Evolutionary conservation across 2,797 vertebrate species (phyloP).

Genomic region (Paratrypauchen microcephalus): DNA sequence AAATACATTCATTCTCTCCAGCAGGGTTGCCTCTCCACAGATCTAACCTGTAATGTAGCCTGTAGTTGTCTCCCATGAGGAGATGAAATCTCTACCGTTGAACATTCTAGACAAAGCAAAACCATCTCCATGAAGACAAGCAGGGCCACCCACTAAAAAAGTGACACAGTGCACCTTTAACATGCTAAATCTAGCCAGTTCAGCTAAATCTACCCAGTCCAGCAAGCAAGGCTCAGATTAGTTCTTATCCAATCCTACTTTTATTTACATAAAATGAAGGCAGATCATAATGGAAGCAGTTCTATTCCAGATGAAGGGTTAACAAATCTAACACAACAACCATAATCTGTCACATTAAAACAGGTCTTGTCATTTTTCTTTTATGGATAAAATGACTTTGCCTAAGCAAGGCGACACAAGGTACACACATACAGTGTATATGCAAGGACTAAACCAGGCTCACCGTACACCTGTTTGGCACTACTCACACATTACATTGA

Average conservation of each 20-base stretch:
- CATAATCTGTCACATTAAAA: not conserved
- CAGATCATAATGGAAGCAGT: not conserved
- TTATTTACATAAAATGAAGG: not conserved
- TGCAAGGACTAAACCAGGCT: not conserved
- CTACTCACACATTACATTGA: constrained; percentile 28
- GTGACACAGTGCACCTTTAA: too few relatives aligned
- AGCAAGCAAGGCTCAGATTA: not conserved
- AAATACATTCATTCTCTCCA: too few relatives aligned
- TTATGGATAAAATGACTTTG: not conserved
- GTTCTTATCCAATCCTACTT: too few relatives aligned
- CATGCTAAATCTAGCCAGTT: not conserved
- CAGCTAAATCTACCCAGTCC: not conserved
- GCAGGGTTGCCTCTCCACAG: too few relatives aligned
- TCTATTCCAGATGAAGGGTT: not conserved
- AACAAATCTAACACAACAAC: not conserved
- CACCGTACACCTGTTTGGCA: constrained; percentile 1
- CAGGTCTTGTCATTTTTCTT: not conserved
- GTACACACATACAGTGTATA: not conserved
- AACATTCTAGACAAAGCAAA: too few relatives aligned
- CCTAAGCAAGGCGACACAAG: not conserved
- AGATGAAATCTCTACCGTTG: too few relatives aligned
- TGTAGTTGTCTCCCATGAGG: too few relatives aligned
- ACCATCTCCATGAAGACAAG: too few relatives aligned
- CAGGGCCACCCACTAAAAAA: too few relatives aligned
- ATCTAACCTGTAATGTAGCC: too few relatives aligned